Conservation (phyloP, 2,113 vertebrate genomes). For the Microcebus jonahi region DNA sequence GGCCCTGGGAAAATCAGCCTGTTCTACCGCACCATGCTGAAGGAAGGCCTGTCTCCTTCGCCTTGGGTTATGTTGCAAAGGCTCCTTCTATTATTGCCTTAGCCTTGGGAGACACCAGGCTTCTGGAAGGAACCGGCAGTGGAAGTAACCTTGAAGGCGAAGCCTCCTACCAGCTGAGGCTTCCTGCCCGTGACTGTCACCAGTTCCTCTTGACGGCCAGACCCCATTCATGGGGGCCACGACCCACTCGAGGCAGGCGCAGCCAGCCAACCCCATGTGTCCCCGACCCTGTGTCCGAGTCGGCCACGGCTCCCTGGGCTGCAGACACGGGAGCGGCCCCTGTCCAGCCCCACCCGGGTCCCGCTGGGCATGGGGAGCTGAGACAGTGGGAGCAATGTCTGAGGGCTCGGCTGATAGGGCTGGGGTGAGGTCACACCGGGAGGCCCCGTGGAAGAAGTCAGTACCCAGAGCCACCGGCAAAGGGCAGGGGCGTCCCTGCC, state of each 20-base stretch:
- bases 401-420: neutral
- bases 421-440: neutral
- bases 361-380: constrained; percentile 31
- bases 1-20: neutral
- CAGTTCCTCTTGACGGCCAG: neutral
- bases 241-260: neutral
- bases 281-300: neutral
- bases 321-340: neutral
- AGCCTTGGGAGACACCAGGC: neutral
- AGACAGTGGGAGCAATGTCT: neutral
- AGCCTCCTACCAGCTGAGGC: accelerated
- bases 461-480: neutral
- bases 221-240: neutral
- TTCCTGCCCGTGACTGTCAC: neutral
- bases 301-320: neutral
- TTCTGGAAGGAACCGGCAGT: neutral
- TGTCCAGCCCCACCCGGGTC: neutral
- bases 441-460: neutral
- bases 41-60: neutral
- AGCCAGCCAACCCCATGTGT: neutral
- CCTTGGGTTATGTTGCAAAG: neutral
- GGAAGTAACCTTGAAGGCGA: neutral
- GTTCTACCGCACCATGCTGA: neutral
- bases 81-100: neutral
- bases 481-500: neutral